Base-by-base conservation (phyloP, 2,113 vertebrate genomes). In the Phasianus colchicus region DNA sequence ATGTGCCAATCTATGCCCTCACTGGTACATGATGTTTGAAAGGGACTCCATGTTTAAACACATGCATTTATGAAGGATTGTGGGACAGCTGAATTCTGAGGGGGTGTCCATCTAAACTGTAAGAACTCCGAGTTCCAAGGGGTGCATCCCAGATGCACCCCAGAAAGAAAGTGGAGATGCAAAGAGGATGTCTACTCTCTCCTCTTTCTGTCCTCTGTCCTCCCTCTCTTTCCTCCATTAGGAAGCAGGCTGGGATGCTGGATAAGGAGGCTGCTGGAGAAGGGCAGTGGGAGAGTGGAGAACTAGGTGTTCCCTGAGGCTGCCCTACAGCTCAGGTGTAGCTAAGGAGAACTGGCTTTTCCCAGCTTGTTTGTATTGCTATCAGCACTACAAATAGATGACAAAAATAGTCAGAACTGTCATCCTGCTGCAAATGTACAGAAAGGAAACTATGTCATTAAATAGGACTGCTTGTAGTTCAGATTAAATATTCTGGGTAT, bases 111-210 rank as follows among this genome's bases (percentile, higher is more conserved):
- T 45, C 21, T 63, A 40, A 76, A 7, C 27, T 36, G 1, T 29
- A 10, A 52, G 67, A 92, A 13, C 11, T 24, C 43, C 1, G 1
- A 48, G 11, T 32, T 65, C 6, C 2, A 1, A 32, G 14, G 10
- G 3, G 0, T 40, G 5, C 13, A 29, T 90, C 29, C 36, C 22
- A 40, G 9, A 25, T 73, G 36, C 17, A 43, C 3, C 13, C 12
- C 2, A 2, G 43, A 16, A 55, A 25, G 54, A 52, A 16, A 6
- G 21, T 2, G 1, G 45, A 48, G 12, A 6, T 69, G 27, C 13
- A 24, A 0, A 0, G 34, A 52, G 16, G 9, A 17, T 50, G 5
- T 11, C 21, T 47, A 14, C 11, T 7, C 11, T 42, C 63, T 47
- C 4, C 7, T n/a, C 18, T 43, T 22, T 12, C 57, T 4, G 22